Percentiles rank a stretch among this genome's conserved stretches.
phyloP scores from a whole-genome alignment of 2,113 vertebrate species.

The Corynorhinus townsendii region DNA sequence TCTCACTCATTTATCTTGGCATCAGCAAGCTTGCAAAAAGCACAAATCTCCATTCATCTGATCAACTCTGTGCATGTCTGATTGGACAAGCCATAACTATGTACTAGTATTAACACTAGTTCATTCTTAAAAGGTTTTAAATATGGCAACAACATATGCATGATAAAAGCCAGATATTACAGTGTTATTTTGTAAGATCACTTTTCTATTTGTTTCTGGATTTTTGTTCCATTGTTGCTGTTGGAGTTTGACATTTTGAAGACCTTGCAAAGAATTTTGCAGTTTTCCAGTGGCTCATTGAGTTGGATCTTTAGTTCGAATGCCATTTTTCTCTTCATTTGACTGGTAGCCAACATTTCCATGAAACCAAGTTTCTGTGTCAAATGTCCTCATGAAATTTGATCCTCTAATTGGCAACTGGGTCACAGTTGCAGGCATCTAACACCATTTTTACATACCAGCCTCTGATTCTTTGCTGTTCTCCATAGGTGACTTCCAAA shows the following conservation, averaged over 20 bases:
- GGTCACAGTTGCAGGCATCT: background rate
- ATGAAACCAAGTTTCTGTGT: slow-evolving; percentile 12
- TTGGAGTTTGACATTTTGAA: background rate
- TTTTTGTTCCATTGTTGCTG: background rate
- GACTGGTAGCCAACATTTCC: background rate
- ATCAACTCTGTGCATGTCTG: background rate
- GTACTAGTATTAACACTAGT: background rate
- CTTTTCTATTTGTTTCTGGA: background rate
- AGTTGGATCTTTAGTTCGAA: background rate
- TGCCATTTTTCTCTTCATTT: background rate
- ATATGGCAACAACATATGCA: background rate
- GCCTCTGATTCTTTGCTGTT: background rate
- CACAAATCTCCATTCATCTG: background rate
- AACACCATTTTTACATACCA: background rate
- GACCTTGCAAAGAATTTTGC: background rate
- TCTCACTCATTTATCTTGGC: background rate
- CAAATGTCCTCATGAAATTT: slow-evolving; percentile 7
- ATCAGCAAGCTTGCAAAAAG: background rate
- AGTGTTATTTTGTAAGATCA: background rate
- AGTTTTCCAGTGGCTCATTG: background rate
- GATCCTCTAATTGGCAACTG: background rate
- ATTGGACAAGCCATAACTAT: background rate
- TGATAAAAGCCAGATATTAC: background rate
- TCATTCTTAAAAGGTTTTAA: background rate
- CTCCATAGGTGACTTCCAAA: background rate